phyloP scores from a whole-genome alignment of 2,888 invertebrate species.

The Venusia cambrica region DNA sequence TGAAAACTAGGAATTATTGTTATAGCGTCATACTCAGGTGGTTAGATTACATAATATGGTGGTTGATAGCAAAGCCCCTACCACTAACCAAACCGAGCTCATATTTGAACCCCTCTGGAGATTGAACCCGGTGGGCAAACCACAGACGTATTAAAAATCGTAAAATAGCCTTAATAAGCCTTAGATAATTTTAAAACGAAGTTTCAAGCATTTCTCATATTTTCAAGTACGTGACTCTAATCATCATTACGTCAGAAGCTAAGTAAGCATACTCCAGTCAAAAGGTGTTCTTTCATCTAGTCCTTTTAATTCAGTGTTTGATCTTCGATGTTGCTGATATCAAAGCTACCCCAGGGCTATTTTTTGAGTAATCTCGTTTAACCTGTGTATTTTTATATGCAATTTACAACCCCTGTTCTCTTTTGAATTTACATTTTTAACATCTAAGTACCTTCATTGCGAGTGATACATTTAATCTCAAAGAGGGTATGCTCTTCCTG shows the following conservation, averaged over 20 bases:
- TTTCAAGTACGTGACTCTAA: too few species aligned
- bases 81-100: too few species aligned
- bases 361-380: slow-evolving; percentile 55
- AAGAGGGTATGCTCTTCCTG: slow-evolving; percentile 35
- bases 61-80: too few species aligned
- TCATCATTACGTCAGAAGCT: slow-evolving; percentile 28
- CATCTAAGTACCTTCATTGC: slow-evolving; percentile 38
- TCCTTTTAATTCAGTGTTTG: slow-evolving; percentile 59
- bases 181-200: background rate
- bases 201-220: slow-evolving; percentile 22
- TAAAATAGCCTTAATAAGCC: too few species aligned
- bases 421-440: slow-evolving; percentile 60
- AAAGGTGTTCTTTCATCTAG: slow-evolving; percentile 36
- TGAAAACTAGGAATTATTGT: too few species aligned
- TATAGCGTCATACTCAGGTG: too few species aligned
- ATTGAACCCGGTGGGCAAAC: too few species aligned
- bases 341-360: slow-evolving; percentile 53
- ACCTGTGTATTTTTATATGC: slow-evolving; percentile 66
- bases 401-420: slow-evolving; percentile 62
- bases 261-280: slow-evolving; percentile 28
- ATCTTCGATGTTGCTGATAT: slow-evolving; percentile 62
- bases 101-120: too few species aligned
- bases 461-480: slow-evolving; percentile 39
- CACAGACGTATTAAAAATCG: too few species aligned
- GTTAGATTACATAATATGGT: too few species aligned